Base-by-base conservation (phyloP, 2,797 vertebrate species). In the Iguana delicatissima region DNA sequence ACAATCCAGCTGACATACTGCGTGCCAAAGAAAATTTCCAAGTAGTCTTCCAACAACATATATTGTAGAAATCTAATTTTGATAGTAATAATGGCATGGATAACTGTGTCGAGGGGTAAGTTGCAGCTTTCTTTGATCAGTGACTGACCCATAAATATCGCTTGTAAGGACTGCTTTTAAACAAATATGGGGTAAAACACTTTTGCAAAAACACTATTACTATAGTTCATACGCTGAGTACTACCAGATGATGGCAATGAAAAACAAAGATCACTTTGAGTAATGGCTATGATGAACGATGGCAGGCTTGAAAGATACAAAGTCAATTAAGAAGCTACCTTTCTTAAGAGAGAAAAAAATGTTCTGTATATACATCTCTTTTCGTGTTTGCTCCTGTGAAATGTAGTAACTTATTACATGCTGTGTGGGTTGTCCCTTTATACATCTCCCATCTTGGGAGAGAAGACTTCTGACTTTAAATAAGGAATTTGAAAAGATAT, bases 221-320 rank as follows among this genome's bases (percentile, higher is more conserved):
- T 82, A 77, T 62, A 42, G 57, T 84, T 55, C 14, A 69, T 50
- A 80, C 32, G 59, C 6, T 80, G 86, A 88, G 52, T 50, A 73
- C 32, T 84, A 50, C 50, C 62, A 88, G 73, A 80, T 84, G 73
- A 57, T 80, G 77, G 55, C 64, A 84, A 38, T 59, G 55, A 64
- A 52, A 77, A 76, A 84, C 52, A 85, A 85, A 88, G 64, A 24
- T 38, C 38, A 80, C 14, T 88, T 88, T 80, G 38, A 88, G 24
- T 91, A 80, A 88, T 80, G 74, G 10, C 50, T 69, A 73, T 88
- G 22, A 80, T 29, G 64, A 59, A 88, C 52, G 80, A 72, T 29
- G 55, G n/a, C 42, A 57, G 52, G 29, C 59, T 46, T 67, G 22
- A 57, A 64, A 84, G 84, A 79, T 24, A 55, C n/a, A 52, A 80